Conservation (phyloP, 2,797 vertebrate genomes). For the Hemitrygon akajei region DNA sequence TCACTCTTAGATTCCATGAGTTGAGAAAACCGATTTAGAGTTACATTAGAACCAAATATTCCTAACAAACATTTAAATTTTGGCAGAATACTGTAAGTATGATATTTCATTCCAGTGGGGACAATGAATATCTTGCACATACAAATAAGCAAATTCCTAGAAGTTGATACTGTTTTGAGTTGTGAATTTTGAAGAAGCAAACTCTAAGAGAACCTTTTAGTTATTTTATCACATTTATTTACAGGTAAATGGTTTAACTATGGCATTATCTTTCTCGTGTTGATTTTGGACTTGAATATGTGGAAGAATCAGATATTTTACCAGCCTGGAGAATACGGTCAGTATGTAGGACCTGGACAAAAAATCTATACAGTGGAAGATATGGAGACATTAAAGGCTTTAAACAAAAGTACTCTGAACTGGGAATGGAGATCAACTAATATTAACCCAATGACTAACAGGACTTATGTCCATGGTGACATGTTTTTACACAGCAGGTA, state of each 20-base stretch:
- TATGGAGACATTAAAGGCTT: constrained; percentile 73
- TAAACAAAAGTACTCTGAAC: constrained; percentile 86
- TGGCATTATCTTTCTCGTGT: constrained; percentile 92
- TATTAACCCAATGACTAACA: constrained; percentile 73
- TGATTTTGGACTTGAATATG: constrained; percentile 98
- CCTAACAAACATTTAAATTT: constrained; percentile 40
- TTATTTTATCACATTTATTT: constrained; percentile 41
- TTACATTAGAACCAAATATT: constrained; percentile 40
- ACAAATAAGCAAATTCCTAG: background rate
- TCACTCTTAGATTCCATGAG: background rate
- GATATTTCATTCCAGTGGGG: constrained; percentile 25
- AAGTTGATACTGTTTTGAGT: background rate
- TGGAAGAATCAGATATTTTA: constrained; percentile 99
- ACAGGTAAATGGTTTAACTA: constrained; percentile 99
- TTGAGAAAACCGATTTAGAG: constrained; percentile 17
- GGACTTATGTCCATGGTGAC: constrained; percentile 72
- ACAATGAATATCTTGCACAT: constrained; percentile 18
- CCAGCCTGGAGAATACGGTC: constrained; percentile 90
- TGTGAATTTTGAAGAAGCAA: background rate
- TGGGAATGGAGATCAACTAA: constrained; percentile 84
- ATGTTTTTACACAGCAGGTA: constrained; percentile 93
- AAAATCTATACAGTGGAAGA: constrained; percentile 94
- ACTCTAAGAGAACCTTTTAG: background rate
- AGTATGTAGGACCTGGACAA: constrained; percentile 88
- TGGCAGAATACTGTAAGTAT: constrained; percentile 40